Evolutionary conservation across 2,797 vertebrate species (phyloP).

Genomic region (Momotus momota): DNA sequence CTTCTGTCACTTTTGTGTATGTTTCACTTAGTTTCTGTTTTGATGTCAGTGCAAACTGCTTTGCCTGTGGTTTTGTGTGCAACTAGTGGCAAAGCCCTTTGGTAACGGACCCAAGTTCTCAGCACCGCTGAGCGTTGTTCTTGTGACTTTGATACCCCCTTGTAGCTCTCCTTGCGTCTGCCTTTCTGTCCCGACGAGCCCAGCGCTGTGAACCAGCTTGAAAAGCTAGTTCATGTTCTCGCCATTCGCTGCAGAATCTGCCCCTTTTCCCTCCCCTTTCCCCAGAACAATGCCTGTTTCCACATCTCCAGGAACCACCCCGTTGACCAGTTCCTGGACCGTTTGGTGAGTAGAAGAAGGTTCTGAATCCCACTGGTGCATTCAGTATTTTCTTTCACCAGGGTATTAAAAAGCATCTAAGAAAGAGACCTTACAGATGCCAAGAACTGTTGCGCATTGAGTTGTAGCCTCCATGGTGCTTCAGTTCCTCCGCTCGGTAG

Average conservation of each 20-base stretch:
- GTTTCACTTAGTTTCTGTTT: background rate
- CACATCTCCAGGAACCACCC: constrained; percentile 14
- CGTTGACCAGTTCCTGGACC: background rate
- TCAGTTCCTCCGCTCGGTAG: constrained; percentile 64
- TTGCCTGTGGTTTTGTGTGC: background rate
- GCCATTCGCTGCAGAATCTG: background rate
- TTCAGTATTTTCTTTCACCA: constrained; percentile 61
- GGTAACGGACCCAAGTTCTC: background rate
- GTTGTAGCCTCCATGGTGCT: constrained; percentile 82
- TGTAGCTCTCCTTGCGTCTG: background rate
- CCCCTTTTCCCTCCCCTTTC: background rate
- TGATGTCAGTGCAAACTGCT: background rate
- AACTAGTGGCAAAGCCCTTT: background rate
- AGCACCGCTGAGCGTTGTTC: accelerated
- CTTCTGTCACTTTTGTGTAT: accelerated
- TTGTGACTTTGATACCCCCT: accelerated
- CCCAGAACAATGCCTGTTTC: background rate
- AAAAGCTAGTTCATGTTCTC: background rate
- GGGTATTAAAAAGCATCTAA: constrained; percentile 61
- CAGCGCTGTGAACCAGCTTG: background rate
- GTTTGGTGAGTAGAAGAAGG: background rate
- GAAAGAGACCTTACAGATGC: constrained; percentile 72
- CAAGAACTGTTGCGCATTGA: constrained; percentile 78
- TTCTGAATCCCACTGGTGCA: constrained; percentile 44
- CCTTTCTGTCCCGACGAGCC: background rate